These are phyloP conservation scores for Harpalus rufipes DNA, from an alignment of 2,888 invertebrate genomes.

Conservation along the genomic window DNA sequence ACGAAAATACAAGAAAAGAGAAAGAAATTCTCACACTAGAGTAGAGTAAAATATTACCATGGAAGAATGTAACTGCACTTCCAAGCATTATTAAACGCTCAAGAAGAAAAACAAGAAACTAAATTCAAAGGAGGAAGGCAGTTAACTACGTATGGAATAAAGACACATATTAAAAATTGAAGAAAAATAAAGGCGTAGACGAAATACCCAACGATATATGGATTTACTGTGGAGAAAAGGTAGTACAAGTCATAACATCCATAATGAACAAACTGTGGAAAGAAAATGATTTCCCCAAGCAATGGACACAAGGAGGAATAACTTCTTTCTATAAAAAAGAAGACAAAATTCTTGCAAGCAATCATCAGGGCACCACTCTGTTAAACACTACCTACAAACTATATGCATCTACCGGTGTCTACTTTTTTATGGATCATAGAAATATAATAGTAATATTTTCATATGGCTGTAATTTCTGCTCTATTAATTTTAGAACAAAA, in stretches of 20 bases:
- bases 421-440: no score
- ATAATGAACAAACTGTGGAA: neutral
- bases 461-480: no score
- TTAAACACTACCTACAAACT: conserved; percentile 13
- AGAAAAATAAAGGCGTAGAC: neutral
- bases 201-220: conserved; percentile 23
- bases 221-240: neutral
- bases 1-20: conserved; percentile 6
- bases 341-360: neutral
- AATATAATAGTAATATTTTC: no score
- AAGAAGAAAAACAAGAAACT: no score
- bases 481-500: no score
- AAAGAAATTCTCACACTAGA: neutral
- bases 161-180: neutral
- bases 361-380: conserved; percentile 8
- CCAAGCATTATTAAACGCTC: neutral
- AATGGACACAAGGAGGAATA: neutral
- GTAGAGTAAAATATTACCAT: conserved; percentile 8
- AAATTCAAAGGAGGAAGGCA: no score
- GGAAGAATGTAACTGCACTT: conserved; percentile 20
- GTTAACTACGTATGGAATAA: no score
- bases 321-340: conserved; percentile 14
- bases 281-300: neutral
- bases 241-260: no score
- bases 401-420: no score